Conservation (phyloP, 2,113 vertebrate species). For the Dipodomys ordii region DNA sequence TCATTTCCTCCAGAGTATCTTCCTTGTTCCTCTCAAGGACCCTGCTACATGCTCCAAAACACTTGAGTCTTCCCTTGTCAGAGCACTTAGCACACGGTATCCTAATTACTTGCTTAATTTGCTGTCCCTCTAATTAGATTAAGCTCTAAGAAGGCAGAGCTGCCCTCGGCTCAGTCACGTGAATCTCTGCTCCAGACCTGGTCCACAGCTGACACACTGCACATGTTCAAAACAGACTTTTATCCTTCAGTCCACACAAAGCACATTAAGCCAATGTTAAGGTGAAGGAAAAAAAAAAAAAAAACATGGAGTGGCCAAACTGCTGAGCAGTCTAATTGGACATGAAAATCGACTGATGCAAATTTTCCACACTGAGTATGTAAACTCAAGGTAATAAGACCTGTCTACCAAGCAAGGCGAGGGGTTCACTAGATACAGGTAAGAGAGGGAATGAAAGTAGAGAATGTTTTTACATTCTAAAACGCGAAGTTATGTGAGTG, state of each 20-base stretch:
- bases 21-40: background rate
- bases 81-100: background rate
- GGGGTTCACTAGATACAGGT: background rate
- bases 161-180: background rate
- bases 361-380: background rate
- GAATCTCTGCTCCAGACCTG: background rate
- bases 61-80: background rate
- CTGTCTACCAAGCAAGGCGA: background rate
- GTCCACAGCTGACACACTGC: background rate
- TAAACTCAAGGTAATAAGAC: background rate
- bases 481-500: slow-evolving; percentile 1
- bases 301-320: background rate
- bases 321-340: background rate
- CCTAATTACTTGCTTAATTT: slow-evolving; percentile 40
- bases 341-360: slow-evolving; percentile 17
- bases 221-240: background rate
- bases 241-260: background rate
- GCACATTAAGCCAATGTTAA: slow-evolving; percentile 4
- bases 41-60: background rate
- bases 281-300: background rate
- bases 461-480: background rate
- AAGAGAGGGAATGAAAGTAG: background rate
- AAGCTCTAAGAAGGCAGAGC: background rate
- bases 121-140: background rate
- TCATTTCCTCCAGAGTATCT: background rate